Evolutionary conservation across 2,113 vertebrate genomes (phyloP).

Genomic region (Mobula birostris): DNA sequence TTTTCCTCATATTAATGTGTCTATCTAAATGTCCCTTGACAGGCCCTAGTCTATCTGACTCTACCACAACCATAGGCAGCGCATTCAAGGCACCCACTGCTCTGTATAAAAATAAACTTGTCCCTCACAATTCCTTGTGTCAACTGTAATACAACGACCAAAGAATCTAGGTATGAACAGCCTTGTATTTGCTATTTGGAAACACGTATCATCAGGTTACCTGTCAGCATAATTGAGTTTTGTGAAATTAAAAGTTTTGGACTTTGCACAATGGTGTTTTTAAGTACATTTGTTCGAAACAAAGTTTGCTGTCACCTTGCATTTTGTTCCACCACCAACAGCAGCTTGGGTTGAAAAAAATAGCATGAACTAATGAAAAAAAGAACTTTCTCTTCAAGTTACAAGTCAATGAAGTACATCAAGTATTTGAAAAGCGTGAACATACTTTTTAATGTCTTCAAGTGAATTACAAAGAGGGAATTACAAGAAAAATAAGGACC

Average conservation of each 20-base stretch:
- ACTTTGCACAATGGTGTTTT: background rate
- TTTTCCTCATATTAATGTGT: no score
- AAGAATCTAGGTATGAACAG: background rate
- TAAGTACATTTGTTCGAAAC: background rate
- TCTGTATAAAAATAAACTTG: no score
- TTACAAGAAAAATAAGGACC: constrained; percentile 80
- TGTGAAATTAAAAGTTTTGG: background rate
- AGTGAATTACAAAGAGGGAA: constrained; percentile 79
- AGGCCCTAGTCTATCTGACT: no score
- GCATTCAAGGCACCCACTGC: no score
- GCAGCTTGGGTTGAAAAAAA: background rate
- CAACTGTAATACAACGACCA: background rate
- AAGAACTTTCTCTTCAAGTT: background rate
- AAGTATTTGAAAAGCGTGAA: constrained; percentile 98
- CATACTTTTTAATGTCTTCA: constrained; percentile 81
- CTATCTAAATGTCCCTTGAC: no score
- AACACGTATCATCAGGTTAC: background rate
- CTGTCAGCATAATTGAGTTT: background rate
- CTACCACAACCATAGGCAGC: no score
- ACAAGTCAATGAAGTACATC: constrained; percentile 79
- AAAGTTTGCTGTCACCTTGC: background rate
- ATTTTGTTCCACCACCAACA: background rate
- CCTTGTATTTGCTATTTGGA: background rate
- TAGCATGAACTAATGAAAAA: background rate
- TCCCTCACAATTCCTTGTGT: background rate